phyloP scores from a whole-genome alignment of 2,888 invertebrate species.

The Scaptomyza tumidula region DNA sequence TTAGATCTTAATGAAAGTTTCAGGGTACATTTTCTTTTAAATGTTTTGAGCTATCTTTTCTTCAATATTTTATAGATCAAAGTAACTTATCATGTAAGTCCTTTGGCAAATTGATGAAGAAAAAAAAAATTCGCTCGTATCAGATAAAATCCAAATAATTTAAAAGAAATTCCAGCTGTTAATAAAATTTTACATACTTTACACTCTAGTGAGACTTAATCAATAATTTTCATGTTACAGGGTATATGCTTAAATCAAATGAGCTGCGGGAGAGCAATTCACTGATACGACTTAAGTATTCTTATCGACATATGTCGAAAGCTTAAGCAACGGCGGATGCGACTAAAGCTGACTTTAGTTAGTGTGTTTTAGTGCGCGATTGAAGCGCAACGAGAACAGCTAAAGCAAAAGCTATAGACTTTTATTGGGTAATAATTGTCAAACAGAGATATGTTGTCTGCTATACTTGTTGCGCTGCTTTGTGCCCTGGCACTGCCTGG shows the following conservation, averaged over 20 bases:
- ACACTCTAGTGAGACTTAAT: conserved; percentile 1
- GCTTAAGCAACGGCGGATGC: conserved; percentile 46
- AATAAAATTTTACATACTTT: no score
- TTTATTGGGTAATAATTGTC: not conserved
- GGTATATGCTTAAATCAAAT: conserved; percentile 29
- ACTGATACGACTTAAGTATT: conserved; percentile 48
- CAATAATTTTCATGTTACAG: not conserved
- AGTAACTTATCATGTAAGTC: no score
- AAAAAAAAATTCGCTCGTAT: no score
- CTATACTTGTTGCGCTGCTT: conserved; percentile 18
- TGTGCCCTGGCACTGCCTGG: conserved; percentile 17
- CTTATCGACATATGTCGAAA: conserved; percentile 46
- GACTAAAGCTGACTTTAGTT: conserved; percentile 3
- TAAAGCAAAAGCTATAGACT: no score
- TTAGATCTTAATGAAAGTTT: no score
- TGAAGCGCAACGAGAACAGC: conserved; percentile 18
- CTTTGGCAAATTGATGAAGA: no score
- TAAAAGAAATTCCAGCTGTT: not conserved
- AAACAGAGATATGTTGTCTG: conserved; percentile 35
- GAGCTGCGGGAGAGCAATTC: conserved; percentile 53
- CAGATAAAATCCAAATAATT: not conserved
- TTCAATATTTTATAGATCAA: no score
- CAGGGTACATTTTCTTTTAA: no score
- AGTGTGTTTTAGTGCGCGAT: conserved; percentile 43
- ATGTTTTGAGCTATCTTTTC: no score